Base-by-base conservation (phyloP, 2,113 vertebrate species). In the Tonatia bakeri region DNA sequence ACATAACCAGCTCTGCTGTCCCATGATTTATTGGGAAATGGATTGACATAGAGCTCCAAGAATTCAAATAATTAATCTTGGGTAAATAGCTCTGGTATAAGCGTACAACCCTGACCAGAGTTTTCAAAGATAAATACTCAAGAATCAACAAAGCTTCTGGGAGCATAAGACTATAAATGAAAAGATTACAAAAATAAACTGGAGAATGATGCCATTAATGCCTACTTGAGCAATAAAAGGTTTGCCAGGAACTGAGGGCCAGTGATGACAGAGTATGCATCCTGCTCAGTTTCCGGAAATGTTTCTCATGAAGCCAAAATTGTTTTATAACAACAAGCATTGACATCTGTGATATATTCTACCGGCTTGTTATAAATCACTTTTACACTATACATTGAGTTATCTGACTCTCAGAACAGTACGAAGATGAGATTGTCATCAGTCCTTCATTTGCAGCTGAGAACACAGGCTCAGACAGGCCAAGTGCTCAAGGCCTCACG, bases 111-210 rank as follows among this genome's bases (percentile, higher is more conserved):
- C 43, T 65, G 81, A 87, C 43, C 61, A 85, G 31, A 73, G 59
- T 81, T 90, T 92, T 76, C 65, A 45, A 77, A 86, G 61, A 95
- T 90, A 94, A 94, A 88, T 80, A 92, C 64, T 88, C 59, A 95
- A 70, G 64, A 94, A 72, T 93, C 59, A 82, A 16, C 90, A 87
- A 97, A 85, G 86, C 33, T 92, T 93, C 72, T 92, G 72, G 45
- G 61, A 94, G 50, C 20, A 82, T 45, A 95, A 91, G 67, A 65
- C 82, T 81, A 61, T 82, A 96, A 94, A 88, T 59, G 85, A 83
- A 73, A 95, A 83, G 59, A 85, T 65, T 64, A 94, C 33, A 94
- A 85, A 95, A 96, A 94, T 84, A 93, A 92, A 84, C 43, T 73
- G 9, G n/a, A 86, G 83, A 91, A 77, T 14, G 33, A 84, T 26